A percentile compares a stretch with the other conserved stretches of the same genome.
phyloP scores from a whole-genome alignment of 2,113 vertebrate genomes.

The Leptosomus discolor region DNA sequence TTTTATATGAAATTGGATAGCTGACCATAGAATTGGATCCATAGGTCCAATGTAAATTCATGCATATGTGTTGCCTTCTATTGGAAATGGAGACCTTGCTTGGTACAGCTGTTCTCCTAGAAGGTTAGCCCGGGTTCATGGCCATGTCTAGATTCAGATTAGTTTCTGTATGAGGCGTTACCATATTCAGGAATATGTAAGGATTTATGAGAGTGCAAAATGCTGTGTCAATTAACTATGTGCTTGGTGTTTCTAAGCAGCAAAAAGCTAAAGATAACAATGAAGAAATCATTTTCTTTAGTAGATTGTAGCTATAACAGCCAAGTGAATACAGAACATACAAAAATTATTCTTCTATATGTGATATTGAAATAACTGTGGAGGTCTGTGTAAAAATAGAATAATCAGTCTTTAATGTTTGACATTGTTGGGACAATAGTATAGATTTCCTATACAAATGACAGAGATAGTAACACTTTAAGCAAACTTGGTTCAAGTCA shows the following conservation, averaged over 20 bases:
- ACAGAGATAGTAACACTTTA: neutral
- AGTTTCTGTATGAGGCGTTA: neutral
- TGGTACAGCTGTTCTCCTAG: neutral
- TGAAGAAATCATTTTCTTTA: neutral
- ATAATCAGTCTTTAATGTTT: neutral
- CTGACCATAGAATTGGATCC: neutral
- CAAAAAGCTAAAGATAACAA: neutral
- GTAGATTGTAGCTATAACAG: neutral
- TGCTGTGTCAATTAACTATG: neutral
- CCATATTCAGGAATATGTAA: neutral
- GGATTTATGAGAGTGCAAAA: neutral
- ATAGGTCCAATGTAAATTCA: neutral
- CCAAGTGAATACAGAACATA: neutral
- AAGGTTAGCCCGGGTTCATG: neutral
- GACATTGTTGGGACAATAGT: neutral
- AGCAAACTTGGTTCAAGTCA: neutral
- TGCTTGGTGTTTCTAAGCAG: neutral
- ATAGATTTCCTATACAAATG: slow-evolving; percentile 26
- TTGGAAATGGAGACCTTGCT: neutral
- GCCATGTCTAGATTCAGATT: neutral
- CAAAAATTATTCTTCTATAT: neutral
- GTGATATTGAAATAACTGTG: neutral
- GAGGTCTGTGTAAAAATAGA: neutral
- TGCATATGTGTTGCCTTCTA: neutral
- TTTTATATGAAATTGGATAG: neutral